Base-by-base conservation (phyloP, 2,888 invertebrate species). In the Dysmachus trigonus region DNA sequence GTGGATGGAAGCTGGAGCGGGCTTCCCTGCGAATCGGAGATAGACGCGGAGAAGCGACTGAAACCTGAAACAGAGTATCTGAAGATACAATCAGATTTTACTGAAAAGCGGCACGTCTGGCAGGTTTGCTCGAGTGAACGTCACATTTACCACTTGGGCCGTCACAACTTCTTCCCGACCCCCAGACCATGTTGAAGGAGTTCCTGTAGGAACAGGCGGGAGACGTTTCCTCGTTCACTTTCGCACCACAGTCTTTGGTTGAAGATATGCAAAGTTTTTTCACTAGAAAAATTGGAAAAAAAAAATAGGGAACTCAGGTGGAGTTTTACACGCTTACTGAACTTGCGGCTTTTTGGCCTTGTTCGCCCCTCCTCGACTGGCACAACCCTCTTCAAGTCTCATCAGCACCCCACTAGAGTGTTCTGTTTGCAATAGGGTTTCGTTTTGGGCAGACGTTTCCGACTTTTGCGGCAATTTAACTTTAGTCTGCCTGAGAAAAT, bases 401-500 rank as follows among this genome's bases (percentile, higher is more conserved):
- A 51, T 51, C 30, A 30, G 7, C 51, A 31, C 31, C 51, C 30
- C 18, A 7, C 62, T 6, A 62, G 22, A 62, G 10, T 1, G 18
- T 10, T 18, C 62, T 22, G 62, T 27, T 79, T 47, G 31, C 27
- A 30, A 18, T 13, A 4, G n/a, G 8, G 79, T n/a, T 77, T 41
- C 8, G 4, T 5, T 18, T 22, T 51, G 51, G n/a, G 47, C 30
- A 31, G 51, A 79, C 79, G 51, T 79, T 79, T 79, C 53, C 79
- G 79, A 7, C 79, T 47, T 51, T 79, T 51, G 47, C 15, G 79
- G 51, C 30, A 79, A 79, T 79, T 51, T 79, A 47, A 51, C 27
- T 27, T 27, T 18, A 51, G 79, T 47, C 79, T 79, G 27, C 51
- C 31, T 15, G 30, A 79, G 53, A 79, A 79, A 51, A 79, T 79